A percentile compares a stretch with the other conserved stretches of the same genome.
Conservation (phyloP, 2,888 invertebrate species). For the Cephus nigrinus region DNA sequence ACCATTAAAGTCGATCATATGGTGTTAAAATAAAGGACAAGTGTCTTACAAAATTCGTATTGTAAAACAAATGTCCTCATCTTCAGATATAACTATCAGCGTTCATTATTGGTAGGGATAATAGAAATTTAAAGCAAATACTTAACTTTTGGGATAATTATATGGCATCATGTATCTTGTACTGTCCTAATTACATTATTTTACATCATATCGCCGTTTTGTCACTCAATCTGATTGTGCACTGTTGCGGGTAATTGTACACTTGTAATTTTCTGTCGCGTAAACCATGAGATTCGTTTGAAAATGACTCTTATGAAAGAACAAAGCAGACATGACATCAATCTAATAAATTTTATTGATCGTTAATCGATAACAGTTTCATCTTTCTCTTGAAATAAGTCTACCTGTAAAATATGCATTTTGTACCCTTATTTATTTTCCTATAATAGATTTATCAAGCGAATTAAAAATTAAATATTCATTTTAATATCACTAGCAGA, state of each 20-base stretch:
- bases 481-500: too few species aligned
- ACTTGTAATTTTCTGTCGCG: not conserved
- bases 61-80: not conserved
- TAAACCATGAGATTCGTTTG: not conserved
- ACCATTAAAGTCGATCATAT: not conserved
- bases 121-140: constrained; percentile 19
- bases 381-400: not conserved
- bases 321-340: not conserved
- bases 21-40: not conserved
- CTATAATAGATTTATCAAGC: not conserved
- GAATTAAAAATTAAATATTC: not conserved
- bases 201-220: constrained; percentile 33
- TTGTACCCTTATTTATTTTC: not conserved
- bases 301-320: not conserved
- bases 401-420: not conserved
- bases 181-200: constrained; percentile 43
- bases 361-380: not conserved
- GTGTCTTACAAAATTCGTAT: not conserved
- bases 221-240: not conserved
- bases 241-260: not conserved
- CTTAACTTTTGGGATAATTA: constrained; percentile 22
- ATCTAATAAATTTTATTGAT: not conserved
- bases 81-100: not conserved
- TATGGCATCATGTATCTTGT: constrained; percentile 39
- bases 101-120: constrained; percentile 15